Percentiles rank a stretch among this genome's conserved stretches.
phyloP scores from a whole-genome alignment of 2,888 invertebrate genomes.

The Tiliacea citrago region DNA sequence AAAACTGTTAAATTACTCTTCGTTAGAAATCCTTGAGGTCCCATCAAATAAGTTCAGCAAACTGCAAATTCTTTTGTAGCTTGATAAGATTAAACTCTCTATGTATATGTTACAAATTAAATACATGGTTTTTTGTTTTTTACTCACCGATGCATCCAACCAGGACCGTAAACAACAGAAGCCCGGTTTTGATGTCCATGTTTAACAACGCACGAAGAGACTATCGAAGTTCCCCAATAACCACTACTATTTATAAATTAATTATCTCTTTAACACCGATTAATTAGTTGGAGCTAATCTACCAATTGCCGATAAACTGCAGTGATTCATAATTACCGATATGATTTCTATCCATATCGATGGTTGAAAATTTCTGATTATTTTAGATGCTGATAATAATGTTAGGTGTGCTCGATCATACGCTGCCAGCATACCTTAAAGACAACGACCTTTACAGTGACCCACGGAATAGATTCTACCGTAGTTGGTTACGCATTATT shows the following conservation, averaged over 20 bases:
- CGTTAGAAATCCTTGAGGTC: too few relatives aligned
- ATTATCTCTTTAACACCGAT: not conserved
- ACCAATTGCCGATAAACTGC: not conserved
- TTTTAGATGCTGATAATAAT: too few relatives aligned
- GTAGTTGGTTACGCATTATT: not conserved
- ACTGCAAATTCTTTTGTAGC: too few relatives aligned
- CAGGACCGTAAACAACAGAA: constrained; percentile 68
- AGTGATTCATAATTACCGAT: not conserved
- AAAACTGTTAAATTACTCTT: too few relatives aligned
- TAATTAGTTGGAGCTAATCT: not conserved
- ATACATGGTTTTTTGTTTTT: not conserved
- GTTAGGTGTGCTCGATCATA: not conserved
- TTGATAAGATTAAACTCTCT: too few relatives aligned
- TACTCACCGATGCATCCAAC: not conserved
- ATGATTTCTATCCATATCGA: not conserved
- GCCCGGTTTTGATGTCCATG: constrained; percentile 62
- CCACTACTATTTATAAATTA: not conserved
- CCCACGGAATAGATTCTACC: not conserved
- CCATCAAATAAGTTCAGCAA: too few relatives aligned
- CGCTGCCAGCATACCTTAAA: not conserved
- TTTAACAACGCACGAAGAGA: constrained; percentile 44
- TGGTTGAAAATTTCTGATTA: too few relatives aligned
- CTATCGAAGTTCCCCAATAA: not conserved
- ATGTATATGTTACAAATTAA: not conserved
- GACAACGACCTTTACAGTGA: not conserved